Base-by-base conservation (phyloP, 1,140 invertebrate genomes). In the Apis cerana region DNA sequence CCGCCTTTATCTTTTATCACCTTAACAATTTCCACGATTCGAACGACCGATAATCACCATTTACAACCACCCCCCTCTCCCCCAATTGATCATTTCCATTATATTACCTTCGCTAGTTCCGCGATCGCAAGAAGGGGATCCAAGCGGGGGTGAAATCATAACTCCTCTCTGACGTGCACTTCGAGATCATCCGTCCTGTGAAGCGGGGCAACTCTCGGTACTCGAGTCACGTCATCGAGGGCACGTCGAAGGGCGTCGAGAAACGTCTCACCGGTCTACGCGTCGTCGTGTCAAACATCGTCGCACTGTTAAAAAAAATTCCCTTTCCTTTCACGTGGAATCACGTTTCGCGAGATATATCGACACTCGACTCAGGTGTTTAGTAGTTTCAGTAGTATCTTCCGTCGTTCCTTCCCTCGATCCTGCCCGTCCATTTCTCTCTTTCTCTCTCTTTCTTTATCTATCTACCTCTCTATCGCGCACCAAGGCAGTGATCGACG, bases 401-500 rank as follows among this genome's bases (percentile, higher is more conserved):
- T 43, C 33, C 4, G 5, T 43, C 33, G 33, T 43, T 54, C 61
- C 23, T 61, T 23, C 71, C 33, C 58, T 58, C 21, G 54, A 74
- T 17, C 56, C 7, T 17, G 2, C 12, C 23, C 12, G 23, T 58
- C 70, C 71, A 10, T 21, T 12, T 12, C 27, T 33, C 33, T 15
- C 43, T 68, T 27, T 50, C 21, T 48, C 43, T 19, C 67, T 9
- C 67, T 13, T 15, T 33, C 33, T 15, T 19, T 68, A 19, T 48
- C n/a, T 77, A 58, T 50, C n/a, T 83, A 83, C 80, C 85, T 83
- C 33, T 43, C 4, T 43, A 7, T 43, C 79, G 75, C 74, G 67
- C 61, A 70, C 67, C 67, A 71, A 83, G 84, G 70, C 80, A 82
- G 80, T 70, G 85, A 82, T 82, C 74, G 84, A 74, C 62, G 62